Conservation (phyloP, 2,888 invertebrate species). For the Diarsia mendica region DNA sequence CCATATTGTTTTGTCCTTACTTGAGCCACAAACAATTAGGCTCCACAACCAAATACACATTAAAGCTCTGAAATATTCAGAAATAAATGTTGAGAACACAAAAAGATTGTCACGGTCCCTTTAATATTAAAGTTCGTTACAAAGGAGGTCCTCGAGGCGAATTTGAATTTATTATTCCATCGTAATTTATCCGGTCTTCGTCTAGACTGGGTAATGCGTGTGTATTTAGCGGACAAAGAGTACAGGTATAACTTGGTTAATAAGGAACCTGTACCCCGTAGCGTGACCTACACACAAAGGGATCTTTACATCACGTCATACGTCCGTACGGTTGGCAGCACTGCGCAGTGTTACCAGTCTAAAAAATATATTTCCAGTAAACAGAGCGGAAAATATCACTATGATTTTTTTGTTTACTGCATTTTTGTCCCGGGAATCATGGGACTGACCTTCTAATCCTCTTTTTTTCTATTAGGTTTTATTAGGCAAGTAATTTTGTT, state of each 20-base stretch:
- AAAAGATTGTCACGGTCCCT: slow-evolving; percentile 43
- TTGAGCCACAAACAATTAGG: neutral
- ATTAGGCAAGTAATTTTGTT: slow-evolving; percentile 56
- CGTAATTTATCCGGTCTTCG: slow-evolving; percentile 55
- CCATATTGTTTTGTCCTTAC: neutral
- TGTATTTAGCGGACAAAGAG: slow-evolving; percentile 55
- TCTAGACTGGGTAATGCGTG: slow-evolving; percentile 62
- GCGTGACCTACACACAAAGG: slow-evolving; percentile 63
- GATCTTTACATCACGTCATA: slow-evolving; percentile 46
- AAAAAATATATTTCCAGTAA: slow-evolving; percentile 54
- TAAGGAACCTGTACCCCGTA: slow-evolving; percentile 57
- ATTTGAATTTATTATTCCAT: slow-evolving; percentile 58
- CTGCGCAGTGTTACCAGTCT: slow-evolving; percentile 47
- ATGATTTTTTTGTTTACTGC: slow-evolving; percentile 58
- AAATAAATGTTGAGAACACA: slow-evolving; percentile 20
- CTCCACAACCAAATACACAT: slow-evolving; percentile 1
- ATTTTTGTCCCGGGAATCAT: slow-evolving; percentile 51
- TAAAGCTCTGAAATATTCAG: neutral
- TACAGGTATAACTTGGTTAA: slow-evolving; percentile 50
- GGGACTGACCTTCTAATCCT: slow-evolving; percentile 46
- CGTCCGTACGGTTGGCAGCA: neutral
- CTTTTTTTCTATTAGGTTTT: slow-evolving; percentile 63
- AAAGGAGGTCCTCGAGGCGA: slow-evolving; percentile 43
- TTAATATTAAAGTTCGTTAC: slow-evolving; percentile 50
- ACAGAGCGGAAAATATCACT: slow-evolving; percentile 62